These are phyloP conservation scores for Hoplostethus atlanticus DNA, from an alignment of 2,797 vertebrate species.

Conservation along the genomic window DNA sequence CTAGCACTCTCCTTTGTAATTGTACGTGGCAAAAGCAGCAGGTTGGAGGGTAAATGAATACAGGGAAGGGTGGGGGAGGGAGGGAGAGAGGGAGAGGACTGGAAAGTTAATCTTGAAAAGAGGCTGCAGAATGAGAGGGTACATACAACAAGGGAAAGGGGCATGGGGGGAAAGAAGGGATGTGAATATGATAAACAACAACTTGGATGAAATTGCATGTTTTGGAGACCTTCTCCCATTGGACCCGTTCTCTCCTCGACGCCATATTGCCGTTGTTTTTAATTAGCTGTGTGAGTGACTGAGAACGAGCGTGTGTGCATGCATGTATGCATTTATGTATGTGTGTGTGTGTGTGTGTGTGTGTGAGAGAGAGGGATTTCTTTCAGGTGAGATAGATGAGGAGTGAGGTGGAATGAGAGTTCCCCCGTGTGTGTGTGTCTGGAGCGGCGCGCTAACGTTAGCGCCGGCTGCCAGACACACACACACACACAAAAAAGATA, in stretches of 20 bases:
- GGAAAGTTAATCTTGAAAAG: constrained; percentile 68
- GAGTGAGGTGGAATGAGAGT: constrained; percentile 77
- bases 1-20: constrained; percentile 90
- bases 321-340: background rate
- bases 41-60: constrained; percentile 86
- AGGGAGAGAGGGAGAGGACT: constrained; percentile 50
- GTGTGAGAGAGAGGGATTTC: constrained; percentile 59
- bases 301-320: background rate
- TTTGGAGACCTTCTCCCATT: constrained; percentile 67
- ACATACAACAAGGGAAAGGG: constrained; percentile 42
- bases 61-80: constrained; percentile 74
- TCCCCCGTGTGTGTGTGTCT: constrained; percentile 64
- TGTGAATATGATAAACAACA: constrained; percentile 72
- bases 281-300: constrained; percentile 66
- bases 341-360: constrained; percentile 17
- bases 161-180: constrained; percentile 51
- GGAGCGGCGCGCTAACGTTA: constrained; percentile 74
- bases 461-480: constrained; percentile 11
- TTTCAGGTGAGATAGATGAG: constrained; percentile 72
- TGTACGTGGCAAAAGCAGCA: constrained; percentile 87
- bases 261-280: constrained; percentile 69
- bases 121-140: constrained; percentile 61
- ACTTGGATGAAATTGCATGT: constrained; percentile 73
- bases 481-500: background rate
- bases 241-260: constrained; percentile 49